Evolutionary conservation across 2,888 invertebrate genomes (phyloP).

Genomic region (Hipparchia sbordonii): DNA sequence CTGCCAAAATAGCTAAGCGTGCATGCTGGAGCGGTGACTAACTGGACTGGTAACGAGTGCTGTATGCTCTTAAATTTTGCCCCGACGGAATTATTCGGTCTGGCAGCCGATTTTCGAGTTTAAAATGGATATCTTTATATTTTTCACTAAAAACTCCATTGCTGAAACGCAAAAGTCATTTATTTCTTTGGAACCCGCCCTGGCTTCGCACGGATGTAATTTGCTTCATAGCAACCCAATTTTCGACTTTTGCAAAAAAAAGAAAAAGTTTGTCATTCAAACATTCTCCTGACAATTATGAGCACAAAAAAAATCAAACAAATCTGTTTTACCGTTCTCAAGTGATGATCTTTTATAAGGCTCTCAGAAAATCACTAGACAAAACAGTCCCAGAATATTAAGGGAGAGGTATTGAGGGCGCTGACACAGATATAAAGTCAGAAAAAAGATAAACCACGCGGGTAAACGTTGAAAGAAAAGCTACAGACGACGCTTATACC

Average conservation of each 20-base stretch:
- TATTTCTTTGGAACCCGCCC: no score
- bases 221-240: no score
- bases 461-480: neutral
- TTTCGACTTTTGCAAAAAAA: no score
- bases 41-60: conserved; percentile 30
- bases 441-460: neutral
- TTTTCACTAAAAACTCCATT: no score
- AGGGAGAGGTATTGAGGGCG: neutral
- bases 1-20: conserved; percentile 36
- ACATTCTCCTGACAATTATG: no score
- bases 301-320: no score
- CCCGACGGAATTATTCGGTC: neutral
- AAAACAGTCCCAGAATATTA: neutral
- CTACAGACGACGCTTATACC: no score
- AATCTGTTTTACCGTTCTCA: no score
- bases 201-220: no score
- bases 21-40: conserved; percentile 28
- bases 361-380: neutral
- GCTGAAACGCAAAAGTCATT: no score
- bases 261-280: no score
- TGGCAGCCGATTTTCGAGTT: neutral
- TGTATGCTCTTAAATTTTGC: neutral
- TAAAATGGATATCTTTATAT: neutral
- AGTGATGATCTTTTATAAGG: no score
- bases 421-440: neutral